These are phyloP conservation scores for Pipistrellus kuhlii DNA, from an alignment of 2,797 vertebrate genomes.

Conservation along the genomic window DNA sequence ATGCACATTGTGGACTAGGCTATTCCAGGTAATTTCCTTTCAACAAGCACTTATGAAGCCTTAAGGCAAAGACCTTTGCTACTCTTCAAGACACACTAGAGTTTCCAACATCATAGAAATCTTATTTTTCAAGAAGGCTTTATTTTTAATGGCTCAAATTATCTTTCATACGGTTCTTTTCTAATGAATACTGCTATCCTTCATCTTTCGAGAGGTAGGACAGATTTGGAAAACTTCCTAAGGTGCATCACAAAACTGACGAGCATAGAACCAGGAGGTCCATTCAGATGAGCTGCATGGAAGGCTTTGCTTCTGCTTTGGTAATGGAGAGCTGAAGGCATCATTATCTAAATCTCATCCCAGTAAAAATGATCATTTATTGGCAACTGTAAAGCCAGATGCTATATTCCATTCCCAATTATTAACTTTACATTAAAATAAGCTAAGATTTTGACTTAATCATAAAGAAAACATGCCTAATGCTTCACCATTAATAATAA, in stretches of 20 bases:
- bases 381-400: not conserved
- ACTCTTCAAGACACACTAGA: not conserved
- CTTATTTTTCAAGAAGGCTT: not conserved
- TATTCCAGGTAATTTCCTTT: slow-evolving; percentile 24
- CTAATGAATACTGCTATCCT: not conserved
- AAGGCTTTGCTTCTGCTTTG: not conserved
- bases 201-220: not conserved
- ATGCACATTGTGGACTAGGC: slow-evolving; percentile 10
- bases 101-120: not conserved
- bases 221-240: not conserved
- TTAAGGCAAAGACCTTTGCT: not conserved
- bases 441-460: not conserved
- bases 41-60: not conserved
- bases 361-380: not conserved
- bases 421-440: slow-evolving; percentile 40
- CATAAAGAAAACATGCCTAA: not conserved
- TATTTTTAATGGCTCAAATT: not conserved
- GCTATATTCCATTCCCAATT: not conserved
- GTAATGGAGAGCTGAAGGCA: not conserved
- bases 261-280: not conserved
- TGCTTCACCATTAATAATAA: not conserved
- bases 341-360: not conserved
- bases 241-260: not conserved
- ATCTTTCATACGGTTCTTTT: not conserved
- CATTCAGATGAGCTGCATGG: not conserved